Evolutionary conservation across 1,140 invertebrate species (phyloP).

Genomic region (Cotesia typhae): DNA sequence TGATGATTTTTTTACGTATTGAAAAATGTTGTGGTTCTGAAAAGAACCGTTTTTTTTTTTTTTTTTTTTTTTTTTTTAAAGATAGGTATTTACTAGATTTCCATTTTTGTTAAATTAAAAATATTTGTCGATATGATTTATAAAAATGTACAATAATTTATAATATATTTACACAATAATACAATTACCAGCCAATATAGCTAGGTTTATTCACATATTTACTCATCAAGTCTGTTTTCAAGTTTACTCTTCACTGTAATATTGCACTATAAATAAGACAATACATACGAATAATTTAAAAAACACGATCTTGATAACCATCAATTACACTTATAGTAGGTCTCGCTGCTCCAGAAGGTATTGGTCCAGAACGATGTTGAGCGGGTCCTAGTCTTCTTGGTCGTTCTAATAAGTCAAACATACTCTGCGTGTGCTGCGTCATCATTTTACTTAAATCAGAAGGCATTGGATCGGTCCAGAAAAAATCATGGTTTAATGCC

Average conservation of each 20-base stretch:
- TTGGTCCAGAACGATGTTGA: slow-evolving; percentile 74
- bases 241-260: not conserved
- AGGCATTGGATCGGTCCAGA: slow-evolving; percentile 97
- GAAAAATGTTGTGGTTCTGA: too few relatives aligned
- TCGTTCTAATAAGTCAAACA: slow-evolving; percentile 95
- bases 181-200: too few relatives aligned
- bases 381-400: slow-evolving; percentile 77
- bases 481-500: slow-evolving; percentile 97
- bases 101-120: too few relatives aligned
- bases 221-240: too few relatives aligned
- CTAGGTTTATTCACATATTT: too few relatives aligned
- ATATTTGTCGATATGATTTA: too few relatives aligned
- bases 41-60: too few relatives aligned
- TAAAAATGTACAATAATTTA: too few relatives aligned
- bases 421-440: slow-evolving; percentile 91
- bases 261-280: not conserved
- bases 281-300: slow-evolving; percentile 61
- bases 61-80: too few relatives aligned
- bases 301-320: slow-evolving; percentile 82
- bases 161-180: too few relatives aligned
- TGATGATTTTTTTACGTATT: too few relatives aligned
- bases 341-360: slow-evolving; percentile 65
- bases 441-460: slow-evolving; percentile 92
- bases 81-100: too few relatives aligned
- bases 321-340: slow-evolving; percentile 68